Evolutionary conservation across 2,888 invertebrate genomes (phyloP).

Genomic region (Caradrina clavipalpis): DNA sequence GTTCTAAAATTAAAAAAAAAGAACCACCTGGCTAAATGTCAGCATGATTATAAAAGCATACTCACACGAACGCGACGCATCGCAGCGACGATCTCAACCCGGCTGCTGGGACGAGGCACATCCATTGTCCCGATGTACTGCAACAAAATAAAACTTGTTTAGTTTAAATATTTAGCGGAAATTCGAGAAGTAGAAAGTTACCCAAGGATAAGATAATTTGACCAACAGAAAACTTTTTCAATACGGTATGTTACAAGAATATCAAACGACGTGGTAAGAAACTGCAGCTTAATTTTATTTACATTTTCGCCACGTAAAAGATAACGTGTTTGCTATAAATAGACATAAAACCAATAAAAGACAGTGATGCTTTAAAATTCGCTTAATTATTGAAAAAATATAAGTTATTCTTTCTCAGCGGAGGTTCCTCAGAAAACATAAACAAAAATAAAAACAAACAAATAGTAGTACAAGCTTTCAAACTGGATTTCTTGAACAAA

Average conservation of each 20-base stretch:
- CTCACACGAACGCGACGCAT: conserved; percentile 99
- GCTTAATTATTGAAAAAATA: no score
- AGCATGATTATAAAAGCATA: conserved; percentile 51
- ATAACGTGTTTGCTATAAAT: conserved; percentile 3
- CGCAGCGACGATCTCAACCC: conserved; percentile 99
- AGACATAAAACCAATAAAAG: background rate
- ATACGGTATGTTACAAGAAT: background rate
- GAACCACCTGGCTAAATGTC: background rate
- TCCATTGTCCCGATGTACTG: conserved; percentile 99
- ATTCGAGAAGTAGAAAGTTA: background rate
- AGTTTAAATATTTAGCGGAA: background rate
- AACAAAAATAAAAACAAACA: conserved; percentile 7
- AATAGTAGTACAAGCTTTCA: conserved; percentile 8
- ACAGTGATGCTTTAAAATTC: conserved; percentile 13
- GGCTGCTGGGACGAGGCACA: conserved; percentile 98
- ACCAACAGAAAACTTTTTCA: background rate
- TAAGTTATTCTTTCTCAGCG: no score
- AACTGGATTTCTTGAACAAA: conserved; percentile 28
- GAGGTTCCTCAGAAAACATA: conserved; percentile 8
- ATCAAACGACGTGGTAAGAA: conserved; percentile 3
- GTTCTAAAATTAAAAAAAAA: background rate
- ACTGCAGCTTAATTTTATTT: conserved; percentile 3
- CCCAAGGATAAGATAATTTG: background rate
- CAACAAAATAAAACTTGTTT: conserved; percentile 81
- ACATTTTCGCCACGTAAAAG: conserved; percentile 1